Base-by-base conservation (phyloP, 1,140 invertebrate species). In the Heterodera schachtii region DNA sequence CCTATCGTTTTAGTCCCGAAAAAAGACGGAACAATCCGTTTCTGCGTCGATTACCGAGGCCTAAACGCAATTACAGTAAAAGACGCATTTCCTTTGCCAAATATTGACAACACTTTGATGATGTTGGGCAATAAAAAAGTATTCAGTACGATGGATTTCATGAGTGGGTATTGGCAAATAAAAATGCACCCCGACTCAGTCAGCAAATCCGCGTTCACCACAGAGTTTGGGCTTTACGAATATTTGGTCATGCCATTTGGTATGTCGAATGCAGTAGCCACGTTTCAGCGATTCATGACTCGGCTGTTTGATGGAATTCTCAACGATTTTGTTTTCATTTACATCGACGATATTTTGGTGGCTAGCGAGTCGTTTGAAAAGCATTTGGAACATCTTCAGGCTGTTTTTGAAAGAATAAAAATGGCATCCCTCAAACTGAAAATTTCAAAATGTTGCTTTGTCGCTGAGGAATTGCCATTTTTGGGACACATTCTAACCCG, bases 221-320 rank as follows among this genome's bases (percentile, higher is more conserved):
- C 84, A 57, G 46, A 86, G 70, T 16, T 84, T 73, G 91, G 90
- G 5, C 79, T 88, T 31, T 90, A 83, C 67, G 82, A 90, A 80
- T 92, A 91, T 81, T 81, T 77, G 6, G 79, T 89, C 1, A 88
- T 92, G 89, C 89, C 90, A 21, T 92, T 92, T 84, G 91, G 92
- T 49, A 81, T 92, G 49, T 78, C 75, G 9, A 91, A 91, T 82
- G 87, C 90, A 44, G 88, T 90, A 16, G 83, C 88, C 16, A 87
- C 90, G n/a, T 93, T 92, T 84, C 91, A 92, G 84, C 78, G 92
- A n/a, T 90, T 91, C 16, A 92, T 93, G 76, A 88, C 92, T 13
- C 3, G 75, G 1, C 7, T 77, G 21, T 77, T 77, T 3, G 75
- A 71, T 2, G 75, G 43, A 44, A 2, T 76, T 16, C 16, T 77